A percentile compares a stretch with the other conserved stretches of the same genome.
Conservation (phyloP, 2,888 invertebrate genomes). For the Tricholauxania praeusta region DNA sequence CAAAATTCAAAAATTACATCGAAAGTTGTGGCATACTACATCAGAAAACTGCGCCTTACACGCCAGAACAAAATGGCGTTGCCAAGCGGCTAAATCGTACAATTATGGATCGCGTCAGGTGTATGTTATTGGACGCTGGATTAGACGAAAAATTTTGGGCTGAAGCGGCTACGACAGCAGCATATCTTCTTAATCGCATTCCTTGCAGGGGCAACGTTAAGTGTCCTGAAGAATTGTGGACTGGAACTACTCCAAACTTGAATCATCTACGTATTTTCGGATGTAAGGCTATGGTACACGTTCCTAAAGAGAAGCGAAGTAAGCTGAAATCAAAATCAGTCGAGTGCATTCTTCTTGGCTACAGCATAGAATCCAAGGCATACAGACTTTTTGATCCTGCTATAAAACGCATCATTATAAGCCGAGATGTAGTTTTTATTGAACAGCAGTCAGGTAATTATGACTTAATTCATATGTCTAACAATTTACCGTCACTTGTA, state of each 20-base stretch:
- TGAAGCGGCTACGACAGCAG: conserved; percentile 35
- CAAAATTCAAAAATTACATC: conserved; percentile 19
- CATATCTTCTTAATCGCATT: conserved; percentile 37
- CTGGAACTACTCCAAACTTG: conserved; percentile 42
- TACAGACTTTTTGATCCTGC: no score
- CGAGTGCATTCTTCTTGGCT: no score
- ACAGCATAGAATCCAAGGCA: no score
- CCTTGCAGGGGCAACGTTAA: conserved; percentile 41
- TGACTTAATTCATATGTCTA: no score
- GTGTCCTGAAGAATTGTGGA: conserved; percentile 45
- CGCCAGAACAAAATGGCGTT: conserved; percentile 33
- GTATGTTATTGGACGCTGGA: conserved; percentile 26
- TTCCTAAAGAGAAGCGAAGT: conserved; percentile 38
- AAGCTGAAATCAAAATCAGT: no score
- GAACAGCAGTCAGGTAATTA: no score
- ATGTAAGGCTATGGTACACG: conserved; percentile 44
- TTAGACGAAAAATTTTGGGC: conserved; percentile 29
- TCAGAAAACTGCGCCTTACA: conserved; percentile 37
- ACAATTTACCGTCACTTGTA: no score
- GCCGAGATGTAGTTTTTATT: no score
- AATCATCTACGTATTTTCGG: conserved; percentile 44
- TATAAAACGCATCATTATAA: no score
- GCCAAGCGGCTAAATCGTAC: conserved; percentile 33
- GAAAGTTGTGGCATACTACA: conserved; percentile 25
- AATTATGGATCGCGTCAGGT: conserved; percentile 30